Evolutionary conservation across 2,797 vertebrate genomes (phyloP), one percentile per base, ranked within the genome.

Genomic region (Lutjanus argentimaculatus): DNA sequence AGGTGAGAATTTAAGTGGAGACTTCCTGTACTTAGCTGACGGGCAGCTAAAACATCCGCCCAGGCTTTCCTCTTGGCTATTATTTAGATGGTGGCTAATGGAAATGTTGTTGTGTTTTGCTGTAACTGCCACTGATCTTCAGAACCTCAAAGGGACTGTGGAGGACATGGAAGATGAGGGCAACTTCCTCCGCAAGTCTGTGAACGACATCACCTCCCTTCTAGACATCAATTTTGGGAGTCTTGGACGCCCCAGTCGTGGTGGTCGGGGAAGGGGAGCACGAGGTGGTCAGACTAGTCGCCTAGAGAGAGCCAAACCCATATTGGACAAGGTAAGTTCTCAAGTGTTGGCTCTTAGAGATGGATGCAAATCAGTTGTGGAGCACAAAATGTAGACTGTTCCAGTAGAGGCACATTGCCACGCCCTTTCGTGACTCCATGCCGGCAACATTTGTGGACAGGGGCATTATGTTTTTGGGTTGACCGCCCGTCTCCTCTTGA

Each of bases 141-240:
- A 96, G 95, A 90, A 21, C 36, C 16, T 84, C 13, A 93, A 83
- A 36, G 77, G 94, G 19, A 22, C 12, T 55, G 79, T 96, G 0
- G 96, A 96, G 46, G 97, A 97, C 83, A 93, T 96, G 69, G 97
- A 97, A 0, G 96, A 97, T 1, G 97, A 98, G 25, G 94, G 88
- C 13, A 67, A 85, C 72, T 96, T 97, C 90, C 96, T 97, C 84
- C 97, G 98, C 51, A 97, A 97, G 73, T 97, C 99, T 1, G 96
- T 97, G 48, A 99, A 99, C 55, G 99, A 99, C 91, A 99, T 99
- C 92, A 99, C 99, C 1, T 97, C 97, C 88, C 97, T 98, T 75
- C 88, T 99, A 95, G 97, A 98, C 92, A 99, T 99, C 84, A 99
- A 99, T 90, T 99, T 99, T 14, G 98, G 98, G 79, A 98, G 97